These are phyloP conservation scores for Halcyon smyrnensis DNA, from an alignment of 2,797 vertebrate genomes.

Conservation along the genomic window DNA sequence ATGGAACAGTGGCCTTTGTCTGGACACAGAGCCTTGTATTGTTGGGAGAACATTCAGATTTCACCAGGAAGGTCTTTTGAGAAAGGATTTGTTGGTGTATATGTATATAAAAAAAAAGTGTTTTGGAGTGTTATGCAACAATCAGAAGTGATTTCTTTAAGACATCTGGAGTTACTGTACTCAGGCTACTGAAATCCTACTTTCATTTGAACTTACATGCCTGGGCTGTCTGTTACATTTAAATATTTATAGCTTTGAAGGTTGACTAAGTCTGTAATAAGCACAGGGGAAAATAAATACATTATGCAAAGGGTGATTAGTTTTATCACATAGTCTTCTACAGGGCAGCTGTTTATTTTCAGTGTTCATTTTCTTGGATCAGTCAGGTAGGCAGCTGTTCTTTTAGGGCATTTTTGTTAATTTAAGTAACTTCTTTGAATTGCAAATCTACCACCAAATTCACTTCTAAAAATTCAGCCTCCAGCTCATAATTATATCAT, in stretches of 20 bases:
- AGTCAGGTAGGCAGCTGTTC: conserved; percentile 69
- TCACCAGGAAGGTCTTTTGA: not conserved
- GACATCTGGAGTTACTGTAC: not conserved
- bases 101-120: not conserved
- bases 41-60: not conserved
- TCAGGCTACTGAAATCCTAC: conserved; percentile 4
- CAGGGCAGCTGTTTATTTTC: conserved; percentile 72
- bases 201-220: conserved; percentile 4
- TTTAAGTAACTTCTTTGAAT: conserved; percentile 70
- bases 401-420: conserved; percentile 70
- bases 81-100: not conserved
- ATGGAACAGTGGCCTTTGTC: not conserved
- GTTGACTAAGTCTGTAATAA: conserved; percentile 67
- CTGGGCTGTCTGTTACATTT: conserved; percentile 45
- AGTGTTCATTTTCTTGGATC: conserved; percentile 69
- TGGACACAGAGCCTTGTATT: not conserved
- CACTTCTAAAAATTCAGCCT: conserved; percentile 64
- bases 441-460: conserved; percentile 65
- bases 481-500: conserved; percentile 67
- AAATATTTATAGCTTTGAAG: conserved; percentile 70
- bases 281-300: conserved; percentile 69
- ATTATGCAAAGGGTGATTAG: conserved; percentile 70
- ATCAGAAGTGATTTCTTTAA: not conserved
- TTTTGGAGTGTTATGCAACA: not conserved
- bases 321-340: conserved; percentile 64